phyloP scores from a whole-genome alignment of 2,888 invertebrate genomes.

The Cybosia mesomella region DNA sequence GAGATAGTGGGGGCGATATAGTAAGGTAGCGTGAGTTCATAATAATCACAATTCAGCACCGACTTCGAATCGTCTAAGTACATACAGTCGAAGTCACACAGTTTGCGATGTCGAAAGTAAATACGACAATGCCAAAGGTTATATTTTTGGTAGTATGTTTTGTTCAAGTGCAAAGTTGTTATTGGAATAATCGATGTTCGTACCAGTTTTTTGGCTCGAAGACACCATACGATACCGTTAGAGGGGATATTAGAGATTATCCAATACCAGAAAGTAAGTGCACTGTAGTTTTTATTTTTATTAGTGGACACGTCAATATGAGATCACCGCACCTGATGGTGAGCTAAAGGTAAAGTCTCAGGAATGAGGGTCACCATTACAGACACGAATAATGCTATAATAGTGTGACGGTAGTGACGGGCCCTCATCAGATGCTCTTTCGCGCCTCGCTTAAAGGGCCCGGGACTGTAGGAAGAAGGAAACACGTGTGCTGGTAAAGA shows the following conservation, averaged over 20 bases:
- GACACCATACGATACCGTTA: constrained; percentile 72
- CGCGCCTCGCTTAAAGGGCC: no score
- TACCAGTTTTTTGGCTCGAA: constrained; percentile 68
- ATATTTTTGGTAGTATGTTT: constrained; percentile 44
- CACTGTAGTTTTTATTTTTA: constrained; percentile 4
- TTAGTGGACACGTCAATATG: no score
- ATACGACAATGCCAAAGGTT: constrained; percentile 33
- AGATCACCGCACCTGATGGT: no score
- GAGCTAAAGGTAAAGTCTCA: no score
- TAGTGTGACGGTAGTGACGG: no score
- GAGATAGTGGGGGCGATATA: constrained; percentile 47
- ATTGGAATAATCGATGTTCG: constrained; percentile 68
- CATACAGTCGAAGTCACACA: constrained; percentile 9
- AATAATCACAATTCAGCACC: constrained; percentile 32
- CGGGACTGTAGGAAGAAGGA: no score
- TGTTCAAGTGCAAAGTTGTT: constrained; percentile 56
- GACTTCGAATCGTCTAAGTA: constrained; percentile 11
- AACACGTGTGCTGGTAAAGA: no score
- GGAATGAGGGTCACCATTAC: no score
- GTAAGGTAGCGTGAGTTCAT: constrained; percentile 22
- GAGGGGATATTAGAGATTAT: constrained; percentile 76
- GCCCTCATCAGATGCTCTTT: no score
- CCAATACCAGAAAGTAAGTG: constrained; percentile 66
- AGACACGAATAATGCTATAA: no score
- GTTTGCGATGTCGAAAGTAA: constrained; percentile 1